Conservation (phyloP, 2,113 vertebrate species). For the Malurus cyaneus region DNA sequence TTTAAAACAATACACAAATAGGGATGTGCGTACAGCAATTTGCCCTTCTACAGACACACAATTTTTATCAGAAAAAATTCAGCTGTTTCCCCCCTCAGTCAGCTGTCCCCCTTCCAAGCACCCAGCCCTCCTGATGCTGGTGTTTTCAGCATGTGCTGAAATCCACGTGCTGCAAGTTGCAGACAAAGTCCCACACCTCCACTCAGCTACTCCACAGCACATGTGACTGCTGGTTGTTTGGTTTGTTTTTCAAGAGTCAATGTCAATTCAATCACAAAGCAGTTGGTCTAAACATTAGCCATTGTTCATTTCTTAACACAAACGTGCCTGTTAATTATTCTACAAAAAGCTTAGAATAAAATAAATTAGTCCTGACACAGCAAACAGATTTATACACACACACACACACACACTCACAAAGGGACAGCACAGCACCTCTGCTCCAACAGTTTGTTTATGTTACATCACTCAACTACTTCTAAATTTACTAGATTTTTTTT, state of each 20-base stretch:
- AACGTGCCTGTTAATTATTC: background rate
- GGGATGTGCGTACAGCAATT: rapidly evolving
- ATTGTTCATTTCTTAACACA: background rate
- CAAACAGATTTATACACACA: background rate
- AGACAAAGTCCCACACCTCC: background rate
- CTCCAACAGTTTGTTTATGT: background rate
- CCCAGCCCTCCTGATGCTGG: background rate
- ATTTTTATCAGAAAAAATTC: background rate
- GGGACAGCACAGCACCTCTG: background rate
- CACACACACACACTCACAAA: background rate
- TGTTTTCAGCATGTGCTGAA: background rate
- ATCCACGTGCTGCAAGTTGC: background rate
- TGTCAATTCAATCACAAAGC: background rate
- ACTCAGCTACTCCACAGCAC: background rate
- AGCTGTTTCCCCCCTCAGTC: background rate
- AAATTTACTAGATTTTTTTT: background rate
- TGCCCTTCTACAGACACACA: background rate
- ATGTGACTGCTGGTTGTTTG: background rate
- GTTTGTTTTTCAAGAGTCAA: background rate
- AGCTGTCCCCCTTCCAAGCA: background rate
- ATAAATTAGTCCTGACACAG: background rate
- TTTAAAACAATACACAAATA: background rate
- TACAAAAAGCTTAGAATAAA: background rate
- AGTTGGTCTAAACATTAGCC: slow-evolving; percentile 20
- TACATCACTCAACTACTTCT: background rate